Evolutionary conservation across 2,888 invertebrate genomes (phyloP).

Genomic region (Acanthopleura granulata): DNA sequence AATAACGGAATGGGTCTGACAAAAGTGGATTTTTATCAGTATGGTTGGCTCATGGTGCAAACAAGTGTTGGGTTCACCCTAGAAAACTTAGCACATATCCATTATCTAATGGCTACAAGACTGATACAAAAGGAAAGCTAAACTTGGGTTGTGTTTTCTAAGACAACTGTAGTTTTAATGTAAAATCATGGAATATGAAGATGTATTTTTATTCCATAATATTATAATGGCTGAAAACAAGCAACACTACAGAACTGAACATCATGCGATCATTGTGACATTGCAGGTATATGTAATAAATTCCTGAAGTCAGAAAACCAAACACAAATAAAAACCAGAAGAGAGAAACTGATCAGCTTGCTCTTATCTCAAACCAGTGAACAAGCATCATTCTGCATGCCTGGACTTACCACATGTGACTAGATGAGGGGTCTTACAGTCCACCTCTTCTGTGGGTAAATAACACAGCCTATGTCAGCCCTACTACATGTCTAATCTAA

Average conservation of each 20-base stretch:
- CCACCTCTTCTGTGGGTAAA: not conserved
- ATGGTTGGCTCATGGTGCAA: not conserved
- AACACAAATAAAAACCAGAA: not conserved
- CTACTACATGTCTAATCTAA: too few relatives aligned
- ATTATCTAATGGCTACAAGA: not conserved
- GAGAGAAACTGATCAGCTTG: not conserved
- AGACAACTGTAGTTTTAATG: too few relatives aligned
- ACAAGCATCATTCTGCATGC: not conserved
- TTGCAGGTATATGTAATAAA: too few relatives aligned
- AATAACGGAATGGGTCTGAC: too few relatives aligned
- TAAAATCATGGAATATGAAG: too few relatives aligned
- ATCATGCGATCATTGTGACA: too few relatives aligned
- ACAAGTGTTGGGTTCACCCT: not conserved
- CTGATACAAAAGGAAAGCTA: not conserved
- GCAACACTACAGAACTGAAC: too few relatives aligned
- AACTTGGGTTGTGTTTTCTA: not conserved
- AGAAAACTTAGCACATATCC: too few relatives aligned
- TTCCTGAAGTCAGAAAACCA: not conserved
- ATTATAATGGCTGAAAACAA: too few relatives aligned
- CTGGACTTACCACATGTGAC: constrained; percentile 17
- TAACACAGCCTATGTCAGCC: too few relatives aligned
- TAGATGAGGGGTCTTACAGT: constrained; percentile 11
- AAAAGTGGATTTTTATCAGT: not conserved
- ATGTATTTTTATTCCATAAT: too few relatives aligned
- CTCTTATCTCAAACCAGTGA: not conserved